These are phyloP conservation scores for Athripsodes cinereus DNA, from an alignment of 2,888 invertebrate species.

Conservation along the genomic window DNA sequence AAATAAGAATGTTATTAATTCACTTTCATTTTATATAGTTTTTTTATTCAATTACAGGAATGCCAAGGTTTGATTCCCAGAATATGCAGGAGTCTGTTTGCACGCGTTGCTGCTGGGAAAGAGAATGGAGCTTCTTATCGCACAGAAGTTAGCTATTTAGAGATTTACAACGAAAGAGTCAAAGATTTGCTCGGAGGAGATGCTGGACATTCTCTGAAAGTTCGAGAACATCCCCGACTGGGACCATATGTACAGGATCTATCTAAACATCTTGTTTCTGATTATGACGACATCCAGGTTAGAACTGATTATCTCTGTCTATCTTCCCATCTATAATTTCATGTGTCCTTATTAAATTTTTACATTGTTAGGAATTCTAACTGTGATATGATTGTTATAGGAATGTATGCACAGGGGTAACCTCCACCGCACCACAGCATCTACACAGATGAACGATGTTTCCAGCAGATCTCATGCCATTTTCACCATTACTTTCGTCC, in stretches of 20 bases:
- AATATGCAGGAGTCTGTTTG: slow-evolving; percentile 78
- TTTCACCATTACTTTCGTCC: slow-evolving; percentile 85
- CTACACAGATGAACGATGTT: slow-evolving; percentile 89
- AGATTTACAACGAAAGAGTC: slow-evolving; percentile 81
- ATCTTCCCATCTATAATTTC: too few species aligned
- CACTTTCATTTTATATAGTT: too few species aligned
- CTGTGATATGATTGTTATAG: slow-evolving; percentile 45
- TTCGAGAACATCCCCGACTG: slow-evolving; percentile 71
- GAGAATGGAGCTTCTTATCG: slow-evolving; percentile 78
- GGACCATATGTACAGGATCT: slow-evolving; percentile 85
- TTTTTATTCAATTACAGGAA: slow-evolving; percentile 51
- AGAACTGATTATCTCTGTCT: too few species aligned
- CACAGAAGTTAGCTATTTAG: slow-evolving; percentile 80
- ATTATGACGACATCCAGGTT: slow-evolving; percentile 81
- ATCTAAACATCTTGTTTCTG: slow-evolving; percentile 78
- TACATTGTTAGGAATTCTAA: too few species aligned
- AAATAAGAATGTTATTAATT: too few species aligned
- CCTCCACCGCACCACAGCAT: slow-evolving; percentile 76
- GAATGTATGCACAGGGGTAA: slow-evolving; percentile 76
- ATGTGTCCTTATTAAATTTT: too few species aligned
- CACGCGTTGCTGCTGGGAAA: slow-evolving; percentile 73
- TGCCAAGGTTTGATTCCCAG: slow-evolving; percentile 79
- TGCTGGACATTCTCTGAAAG: slow-evolving; percentile 64
- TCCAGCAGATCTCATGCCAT: slow-evolving; percentile 89
- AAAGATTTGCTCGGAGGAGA: slow-evolving; percentile 60